Percentiles rank a stretch among this genome's conserved stretches.
These are phyloP conservation scores for Cardiocondyla obscurior DNA, from an alignment of 1,140 invertebrate genomes.

Conservation along the genomic window DNA sequence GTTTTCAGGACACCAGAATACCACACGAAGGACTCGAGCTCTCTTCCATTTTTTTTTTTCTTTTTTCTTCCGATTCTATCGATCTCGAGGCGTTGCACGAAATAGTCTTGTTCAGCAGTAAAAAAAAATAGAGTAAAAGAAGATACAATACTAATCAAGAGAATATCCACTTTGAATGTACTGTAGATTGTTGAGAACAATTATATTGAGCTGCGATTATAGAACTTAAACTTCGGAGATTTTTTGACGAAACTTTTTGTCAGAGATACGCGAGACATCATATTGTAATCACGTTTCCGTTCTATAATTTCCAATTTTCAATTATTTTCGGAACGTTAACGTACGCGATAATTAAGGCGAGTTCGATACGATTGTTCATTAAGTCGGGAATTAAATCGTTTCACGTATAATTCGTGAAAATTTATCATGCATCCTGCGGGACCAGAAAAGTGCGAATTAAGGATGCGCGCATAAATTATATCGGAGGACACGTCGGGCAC, in stretches of 20 bases:
- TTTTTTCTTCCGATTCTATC: neutral
- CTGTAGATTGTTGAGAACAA: neutral
- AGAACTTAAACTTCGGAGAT: neutral
- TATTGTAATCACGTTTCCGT: neutral
- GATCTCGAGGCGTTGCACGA: neutral
- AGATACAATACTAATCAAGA: neutral
- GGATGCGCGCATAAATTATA: slow-evolving; percentile 33
- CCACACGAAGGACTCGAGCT: neutral
- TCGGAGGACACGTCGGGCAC: neutral
- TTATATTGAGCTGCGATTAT: slow-evolving; percentile 11
- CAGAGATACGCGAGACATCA: neutral
- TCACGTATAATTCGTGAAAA: neutral
- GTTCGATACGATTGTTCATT: neutral
- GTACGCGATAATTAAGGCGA: neutral
- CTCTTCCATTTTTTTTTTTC: neutral
- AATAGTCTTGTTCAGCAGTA: neutral
- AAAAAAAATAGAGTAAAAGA: neutral
- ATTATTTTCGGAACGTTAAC: neutral
- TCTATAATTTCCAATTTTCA: neutral
- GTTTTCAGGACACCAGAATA: slow-evolving; percentile 63
- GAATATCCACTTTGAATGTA: neutral
- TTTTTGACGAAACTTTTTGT: neutral
- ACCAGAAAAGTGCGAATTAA: neutral
- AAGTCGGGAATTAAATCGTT: neutral
- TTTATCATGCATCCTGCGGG: neutral